Evolutionary conservation across 2,888 invertebrate genomes (phyloP), one percentile per base, ranked within the genome.

Genomic region (Idaea dimidiata): DNA sequence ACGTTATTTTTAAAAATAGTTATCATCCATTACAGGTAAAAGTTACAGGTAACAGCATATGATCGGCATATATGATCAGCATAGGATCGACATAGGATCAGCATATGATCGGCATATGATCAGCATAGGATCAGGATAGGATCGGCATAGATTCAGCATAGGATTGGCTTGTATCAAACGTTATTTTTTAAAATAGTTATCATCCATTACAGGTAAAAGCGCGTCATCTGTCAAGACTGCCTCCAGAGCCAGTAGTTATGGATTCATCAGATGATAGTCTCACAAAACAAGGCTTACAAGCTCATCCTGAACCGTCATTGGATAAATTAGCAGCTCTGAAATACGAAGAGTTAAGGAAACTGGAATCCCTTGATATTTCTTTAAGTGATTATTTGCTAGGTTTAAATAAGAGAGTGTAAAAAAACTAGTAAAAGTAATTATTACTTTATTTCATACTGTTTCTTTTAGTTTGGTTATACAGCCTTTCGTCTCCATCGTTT

Each of bases 281-380:
- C 6, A 68, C 74, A 8, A 76, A 82, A 61, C 77, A 81, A 58
- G 56, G 64, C 55, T 64, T 67, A 10, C 75, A 76, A 8, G 70
- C 81, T 2, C 84, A 89, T 62, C 86, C 88, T 0, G 91, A 92
- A 68, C 79, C 87, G 5, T 69, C 76, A 5, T 61, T 92, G 53
- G 91, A 92, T 63, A 76, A 84, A 1, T 66, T 89, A 55, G 71
- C 77, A 8, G 74, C 81, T 1, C 69, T 80, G 2, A 89, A 89
- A 65, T 91, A 87, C 64, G 85, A 87, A 54, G 88, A 89, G 63
- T 66, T 91, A 57, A 81, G 83, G 10, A 86, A 80, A 66, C 73
- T 84, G 69, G 86, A 88, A 54, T 72, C 80, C 3, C 72, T 86
- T 6, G 88, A 90, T 66, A 76, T 86, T 17, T 75, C 86, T n/a